phyloP scores from a whole-genome alignment of 2,888 invertebrate genomes.

The Lottia scabra region DNA sequence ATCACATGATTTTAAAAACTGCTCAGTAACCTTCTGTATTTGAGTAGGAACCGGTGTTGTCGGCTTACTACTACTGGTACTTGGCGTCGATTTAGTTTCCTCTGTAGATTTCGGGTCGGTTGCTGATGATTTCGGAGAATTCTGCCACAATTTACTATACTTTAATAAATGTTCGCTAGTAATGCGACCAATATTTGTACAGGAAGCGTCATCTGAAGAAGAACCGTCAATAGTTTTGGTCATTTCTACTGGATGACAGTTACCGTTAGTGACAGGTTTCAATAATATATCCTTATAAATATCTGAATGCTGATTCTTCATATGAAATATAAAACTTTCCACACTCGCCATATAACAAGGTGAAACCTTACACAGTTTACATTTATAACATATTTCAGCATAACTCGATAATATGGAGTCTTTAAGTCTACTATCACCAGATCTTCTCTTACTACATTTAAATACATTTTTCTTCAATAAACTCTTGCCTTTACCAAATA shows the following conservation, averaged over 20 bases:
- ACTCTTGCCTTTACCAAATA: neutral
- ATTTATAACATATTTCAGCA: conserved; percentile 60
- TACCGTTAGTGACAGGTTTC: neutral
- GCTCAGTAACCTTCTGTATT: conserved; percentile 46
- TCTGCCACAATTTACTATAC: neutral
- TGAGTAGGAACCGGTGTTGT: conserved; percentile 21
- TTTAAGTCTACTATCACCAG: neutral
- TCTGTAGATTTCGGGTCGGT: neutral
- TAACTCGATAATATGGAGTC: conserved; percentile 21
- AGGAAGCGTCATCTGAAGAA: neutral
- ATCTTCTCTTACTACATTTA: neutral
- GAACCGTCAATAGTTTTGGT: neutral
- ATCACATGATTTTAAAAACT: conserved; percentile 31
- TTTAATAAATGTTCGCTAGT: neutral
- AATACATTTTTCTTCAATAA: neutral
- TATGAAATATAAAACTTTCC: conserved; percentile 48
- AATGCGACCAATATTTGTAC: neutral
- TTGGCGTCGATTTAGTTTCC: neutral
- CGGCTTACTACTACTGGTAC: neutral
- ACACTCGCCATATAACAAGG: conserved; percentile 48
- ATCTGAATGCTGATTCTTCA: conserved; percentile 45
- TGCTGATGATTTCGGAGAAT: conserved; percentile 4
- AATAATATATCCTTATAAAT: conserved; percentile 1
- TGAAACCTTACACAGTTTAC: conserved; percentile 51
- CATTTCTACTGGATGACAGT: neutral